These are phyloP conservation scores for Prietella phreatophila DNA, from an alignment of 2,113 vertebrate species.

Conservation along the genomic window DNA sequence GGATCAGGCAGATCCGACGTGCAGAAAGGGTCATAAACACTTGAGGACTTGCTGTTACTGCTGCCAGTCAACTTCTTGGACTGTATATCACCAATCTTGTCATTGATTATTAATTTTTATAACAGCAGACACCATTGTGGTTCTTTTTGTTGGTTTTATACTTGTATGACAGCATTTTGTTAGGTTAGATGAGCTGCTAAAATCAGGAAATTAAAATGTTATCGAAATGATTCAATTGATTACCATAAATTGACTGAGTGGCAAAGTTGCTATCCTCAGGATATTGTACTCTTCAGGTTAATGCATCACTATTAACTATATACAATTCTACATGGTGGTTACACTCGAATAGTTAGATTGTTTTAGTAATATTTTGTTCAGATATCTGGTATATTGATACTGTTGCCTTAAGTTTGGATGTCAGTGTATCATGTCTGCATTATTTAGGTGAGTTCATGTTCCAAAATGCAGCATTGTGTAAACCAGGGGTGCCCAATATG, in stretches of 20 bases:
- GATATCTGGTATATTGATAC: neutral
- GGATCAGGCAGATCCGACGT: too few relatives aligned
- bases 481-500: too few relatives aligned
- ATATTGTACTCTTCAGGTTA: neutral
- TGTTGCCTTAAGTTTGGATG: neutral
- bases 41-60: neutral
- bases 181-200: neutral
- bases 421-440: neutral
- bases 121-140: neutral
- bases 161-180: neutral
- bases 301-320: neutral
- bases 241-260: neutral
- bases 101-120: neutral
- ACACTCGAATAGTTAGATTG: neutral
- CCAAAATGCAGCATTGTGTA: neutral
- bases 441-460: constrained; percentile 5
- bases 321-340: neutral
- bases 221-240: neutral
- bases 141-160: neutral
- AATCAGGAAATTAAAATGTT: neutral
- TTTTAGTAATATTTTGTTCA: neutral
- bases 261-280: neutral
- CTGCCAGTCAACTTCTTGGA: neutral
- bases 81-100: neutral
- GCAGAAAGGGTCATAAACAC: neutral